Evolutionary conservation across 2,888 invertebrate genomes (phyloP), one percentile per base, ranked within the genome.

Genomic region (Diabrotica balteata): DNA sequence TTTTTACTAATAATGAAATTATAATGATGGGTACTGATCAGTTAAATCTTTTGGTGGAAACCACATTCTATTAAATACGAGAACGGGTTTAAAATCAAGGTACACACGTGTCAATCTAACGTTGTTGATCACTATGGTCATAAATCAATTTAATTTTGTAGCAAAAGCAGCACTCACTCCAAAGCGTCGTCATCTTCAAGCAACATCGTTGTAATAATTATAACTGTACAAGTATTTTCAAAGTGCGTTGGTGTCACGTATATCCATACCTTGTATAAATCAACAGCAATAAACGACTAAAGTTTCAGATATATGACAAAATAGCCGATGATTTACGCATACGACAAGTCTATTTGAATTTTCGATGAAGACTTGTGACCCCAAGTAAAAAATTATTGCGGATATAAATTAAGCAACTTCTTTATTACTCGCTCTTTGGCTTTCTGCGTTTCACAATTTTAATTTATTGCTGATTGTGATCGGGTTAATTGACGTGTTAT

Each of bases 291-390:
- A 46, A 61, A 44, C 11, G 43, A 45, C 8, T n/a, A 45, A 17
- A 52, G 32, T 52, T 62, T 62, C 54, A 62, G 49, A 55, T 62
- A 55, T 54, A 55, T 44, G 53, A 61, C 46, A 61, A 61, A 53
- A 61, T 53, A 46, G 9, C 10, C 10, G 17, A 43, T 62, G 62
- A 62, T 62, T 62, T 54, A 62, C 11, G 43, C 11, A 55, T 49
- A 62, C 17, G 54, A 55, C 49, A 54, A 49, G 58, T 22, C 51
- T 45, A 58, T 63, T 51, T 10, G 45, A 55, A 58, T 64, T 59
- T 59, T 47, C 50, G 10, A 44, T 17, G 54, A 32, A 47, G 62
- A 62, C 55, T 54, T 54, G 58, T 64, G 63, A 64, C 58, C 64
- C 52, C 46, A 11, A 17, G 32, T 58, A 52, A 42, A 64, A 63